A percentile compares a stretch with the other conserved stretches of the same genome.
Evolutionary conservation across 2,888 invertebrate genomes (phyloP).

Genomic region (Noctua pronuba): DNA sequence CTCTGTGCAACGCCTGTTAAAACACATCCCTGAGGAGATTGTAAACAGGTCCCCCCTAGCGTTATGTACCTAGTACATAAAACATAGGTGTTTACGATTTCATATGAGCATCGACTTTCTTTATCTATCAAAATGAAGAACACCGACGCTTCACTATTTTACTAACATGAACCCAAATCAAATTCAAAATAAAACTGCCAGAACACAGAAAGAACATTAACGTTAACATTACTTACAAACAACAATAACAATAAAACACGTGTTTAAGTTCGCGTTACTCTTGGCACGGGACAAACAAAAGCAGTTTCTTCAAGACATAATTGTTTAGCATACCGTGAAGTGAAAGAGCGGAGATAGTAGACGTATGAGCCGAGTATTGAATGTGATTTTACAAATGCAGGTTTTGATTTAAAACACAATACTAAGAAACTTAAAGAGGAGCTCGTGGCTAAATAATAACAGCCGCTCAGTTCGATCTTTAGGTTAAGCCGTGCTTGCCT

Average conservation of each 20-base stretch:
- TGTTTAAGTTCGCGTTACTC: constrained; percentile 42
- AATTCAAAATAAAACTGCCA: constrained; percentile 26
- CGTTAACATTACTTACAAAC: constrained; percentile 11
- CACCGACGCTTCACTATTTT: no score
- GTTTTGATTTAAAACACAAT: no score
- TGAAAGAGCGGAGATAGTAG: constrained; percentile 7
- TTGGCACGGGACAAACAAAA: constrained; percentile 45
- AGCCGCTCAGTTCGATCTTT: no score
- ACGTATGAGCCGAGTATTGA: not conserved
- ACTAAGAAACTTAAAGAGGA: no score
- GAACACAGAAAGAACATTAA: constrained; percentile 18
- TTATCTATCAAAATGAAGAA: not conserved
- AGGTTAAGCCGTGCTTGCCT: no score
- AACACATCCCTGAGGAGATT: no score
- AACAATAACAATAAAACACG: constrained; percentile 40
- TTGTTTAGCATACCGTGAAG: constrained; percentile 43
- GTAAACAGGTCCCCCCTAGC: no score
- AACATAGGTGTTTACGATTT: not conserved
- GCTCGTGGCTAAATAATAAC: no score
- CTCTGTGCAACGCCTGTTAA: no score
- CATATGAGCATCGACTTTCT: no score
- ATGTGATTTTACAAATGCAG: not conserved
- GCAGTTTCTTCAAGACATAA: constrained; percentile 40
- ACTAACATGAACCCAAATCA: not conserved
- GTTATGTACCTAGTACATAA: not conserved